Base-by-base conservation (phyloP, 2,113 vertebrate species). In the Neotragus moschatus region DNA sequence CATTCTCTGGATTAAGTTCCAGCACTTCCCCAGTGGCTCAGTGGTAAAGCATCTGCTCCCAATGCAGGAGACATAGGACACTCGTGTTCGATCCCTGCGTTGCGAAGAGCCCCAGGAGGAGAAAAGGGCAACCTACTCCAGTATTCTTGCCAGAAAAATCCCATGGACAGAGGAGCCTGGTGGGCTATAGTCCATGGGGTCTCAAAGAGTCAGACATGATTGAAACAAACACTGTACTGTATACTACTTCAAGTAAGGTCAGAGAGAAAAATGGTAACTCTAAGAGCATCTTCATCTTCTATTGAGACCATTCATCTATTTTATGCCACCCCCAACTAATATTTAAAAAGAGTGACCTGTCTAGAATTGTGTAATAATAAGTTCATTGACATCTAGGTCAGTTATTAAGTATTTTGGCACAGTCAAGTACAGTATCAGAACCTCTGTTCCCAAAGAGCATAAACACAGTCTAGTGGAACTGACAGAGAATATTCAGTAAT, bases 351-450 rank as follows among this genome's bases (percentile, higher is more conserved):
- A 97, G 13, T 91, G 95, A 88, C 97, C 91, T 19, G 36, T 82
- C 81, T 86, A 77, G 63, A 95, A 92, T 97, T 93, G 61, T 33
- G 2, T 92, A 91, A 73, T 73, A 91, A 47, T 86, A 94, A 92
- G 45, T n/a, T 90, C 60, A n/a, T 11, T 70, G 66, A 58, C 90
- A 97, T 97, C 91, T 96, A 95, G 96, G 97, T 77, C 81, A 93
- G 88, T 95, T 91, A 70, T 93, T 92, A 97, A 94, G 91, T 97
- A 96, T 96, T 98, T 96, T 90, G 45, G 88, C 73, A n/a, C 88
- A 73, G 12, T 77, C 19, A 80, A 86, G 89, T 79, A 73, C 56
- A 84, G 45, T 70, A 56, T 93, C 73, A 75, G 96, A 92, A 82
- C 45, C 63, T 95, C 12, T 94, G 91, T 96, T 96, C 96, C 87